These are phyloP conservation scores for Centropristis striata DNA, from an alignment of 2,113 vertebrate genomes.

Conservation along the genomic window DNA sequence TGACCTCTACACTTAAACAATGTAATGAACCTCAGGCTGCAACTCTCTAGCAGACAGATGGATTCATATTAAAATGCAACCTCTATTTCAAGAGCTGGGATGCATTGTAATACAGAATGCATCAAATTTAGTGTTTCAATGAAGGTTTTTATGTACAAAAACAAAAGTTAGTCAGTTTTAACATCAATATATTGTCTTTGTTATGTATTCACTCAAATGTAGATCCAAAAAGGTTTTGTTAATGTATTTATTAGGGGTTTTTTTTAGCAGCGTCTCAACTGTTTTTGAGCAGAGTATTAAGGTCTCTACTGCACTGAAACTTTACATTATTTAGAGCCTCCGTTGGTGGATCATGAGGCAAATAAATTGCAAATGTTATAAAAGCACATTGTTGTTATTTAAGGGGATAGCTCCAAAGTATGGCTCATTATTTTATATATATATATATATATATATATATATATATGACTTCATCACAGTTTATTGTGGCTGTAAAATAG, in stretches of 20 bases:
- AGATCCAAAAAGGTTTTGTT: too few species aligned
- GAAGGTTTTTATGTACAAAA: too few species aligned
- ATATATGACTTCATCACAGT: background rate
- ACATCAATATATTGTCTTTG: too few species aligned
- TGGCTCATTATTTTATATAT: conserved; percentile 16
- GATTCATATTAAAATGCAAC: background rate
- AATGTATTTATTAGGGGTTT: too few species aligned
- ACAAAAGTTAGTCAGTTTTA: too few species aligned
- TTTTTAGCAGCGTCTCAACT: too few species aligned
- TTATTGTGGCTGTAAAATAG: background rate
- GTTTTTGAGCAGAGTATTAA: background rate
- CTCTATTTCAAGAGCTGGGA: too few species aligned
- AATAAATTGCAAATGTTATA: background rate
- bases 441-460: too few species aligned
- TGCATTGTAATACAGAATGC: too few species aligned
- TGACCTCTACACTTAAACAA: background rate
- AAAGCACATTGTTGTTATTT: background rate
- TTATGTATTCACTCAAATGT: too few species aligned
- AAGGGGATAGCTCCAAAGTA: background rate
- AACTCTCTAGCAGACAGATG: background rate
- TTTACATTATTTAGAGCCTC: background rate
- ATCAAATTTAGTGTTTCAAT: too few species aligned
- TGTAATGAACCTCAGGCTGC: background rate
- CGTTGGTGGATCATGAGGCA: background rate
- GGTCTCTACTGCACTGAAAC: background rate